Evolutionary conservation across 2,888 invertebrate species (phyloP).

Genomic region (Aporophyla lueneburgensis): DNA sequence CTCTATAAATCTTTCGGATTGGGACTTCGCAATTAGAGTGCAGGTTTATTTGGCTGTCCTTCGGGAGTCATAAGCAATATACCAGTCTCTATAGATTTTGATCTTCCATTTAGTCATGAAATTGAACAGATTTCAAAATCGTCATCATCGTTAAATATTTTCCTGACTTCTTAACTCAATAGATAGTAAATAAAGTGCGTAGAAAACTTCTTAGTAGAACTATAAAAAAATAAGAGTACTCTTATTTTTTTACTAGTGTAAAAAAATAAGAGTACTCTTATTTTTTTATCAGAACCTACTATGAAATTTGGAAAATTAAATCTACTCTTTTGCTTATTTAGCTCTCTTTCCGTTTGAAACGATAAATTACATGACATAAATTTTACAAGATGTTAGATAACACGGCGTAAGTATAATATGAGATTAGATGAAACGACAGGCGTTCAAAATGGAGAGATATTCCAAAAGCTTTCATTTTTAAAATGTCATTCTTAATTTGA

Average conservation of each 20-base stretch:
- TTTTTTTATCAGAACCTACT: too few relatives aligned
- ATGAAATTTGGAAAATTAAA: too few relatives aligned
- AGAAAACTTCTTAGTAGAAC: too few relatives aligned
- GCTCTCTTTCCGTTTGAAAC: background rate
- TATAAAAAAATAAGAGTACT: too few relatives aligned
- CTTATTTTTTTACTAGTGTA: too few relatives aligned
- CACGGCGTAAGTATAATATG: background rate
- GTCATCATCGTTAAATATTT: too few relatives aligned
- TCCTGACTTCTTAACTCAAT: too few relatives aligned
- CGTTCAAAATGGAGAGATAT: background rate
- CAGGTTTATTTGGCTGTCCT: background rate
- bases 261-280: too few relatives aligned
- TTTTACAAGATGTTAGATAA: background rate
- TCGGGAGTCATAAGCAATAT: background rate
- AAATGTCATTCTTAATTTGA: background rate
- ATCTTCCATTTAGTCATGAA: background rate
- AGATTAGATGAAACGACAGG: background rate
- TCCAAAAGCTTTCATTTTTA: background rate
- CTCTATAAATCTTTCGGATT: background rate
- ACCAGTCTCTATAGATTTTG: background rate
- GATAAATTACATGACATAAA: background rate
- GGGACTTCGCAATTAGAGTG: background rate
- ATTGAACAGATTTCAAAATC: background rate
- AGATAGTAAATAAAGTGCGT: too few relatives aligned
- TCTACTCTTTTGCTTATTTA: too few relatives aligned